Conservation (phyloP, 2,888 invertebrate species). For the Rotaria sp. region DNA sequence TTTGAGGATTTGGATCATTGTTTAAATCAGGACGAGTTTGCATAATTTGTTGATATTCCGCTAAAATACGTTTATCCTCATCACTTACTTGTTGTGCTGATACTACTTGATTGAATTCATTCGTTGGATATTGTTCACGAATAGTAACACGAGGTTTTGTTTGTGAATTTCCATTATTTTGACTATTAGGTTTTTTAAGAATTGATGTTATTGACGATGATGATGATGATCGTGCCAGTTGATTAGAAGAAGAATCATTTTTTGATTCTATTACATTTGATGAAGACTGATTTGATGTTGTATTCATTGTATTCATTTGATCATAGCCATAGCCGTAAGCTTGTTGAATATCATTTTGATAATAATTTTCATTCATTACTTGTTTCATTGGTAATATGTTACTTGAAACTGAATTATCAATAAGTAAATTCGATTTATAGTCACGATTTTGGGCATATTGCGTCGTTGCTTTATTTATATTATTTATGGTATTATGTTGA, state of each 20-base stretch:
- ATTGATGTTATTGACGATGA: neutral
- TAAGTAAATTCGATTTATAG: neutral
- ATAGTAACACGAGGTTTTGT: neutral
- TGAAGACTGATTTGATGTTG: neutral
- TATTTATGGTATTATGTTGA: neutral
- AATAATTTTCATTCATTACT: neutral
- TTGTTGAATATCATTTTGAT: neutral
- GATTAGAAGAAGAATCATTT: neutral
- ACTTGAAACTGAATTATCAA: neutral
- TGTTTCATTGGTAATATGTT: neutral
- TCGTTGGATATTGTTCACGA: neutral
- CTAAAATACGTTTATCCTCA: neutral
- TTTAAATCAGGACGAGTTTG: neutral
- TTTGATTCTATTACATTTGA: neutral
- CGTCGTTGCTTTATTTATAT: neutral
- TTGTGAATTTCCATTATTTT: neutral
- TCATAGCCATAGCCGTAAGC: neutral
- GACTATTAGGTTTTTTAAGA: neutral
- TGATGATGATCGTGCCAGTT: neutral
- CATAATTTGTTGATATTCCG: neutral
- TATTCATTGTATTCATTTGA: neutral
- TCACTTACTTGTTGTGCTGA: neutral
- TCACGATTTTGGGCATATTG: neutral
- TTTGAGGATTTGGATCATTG: neutral
- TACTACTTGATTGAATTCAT: neutral